Base-by-base conservation (phyloP, 2,113 vertebrate species). In the Petaurus breviceps region DNA sequence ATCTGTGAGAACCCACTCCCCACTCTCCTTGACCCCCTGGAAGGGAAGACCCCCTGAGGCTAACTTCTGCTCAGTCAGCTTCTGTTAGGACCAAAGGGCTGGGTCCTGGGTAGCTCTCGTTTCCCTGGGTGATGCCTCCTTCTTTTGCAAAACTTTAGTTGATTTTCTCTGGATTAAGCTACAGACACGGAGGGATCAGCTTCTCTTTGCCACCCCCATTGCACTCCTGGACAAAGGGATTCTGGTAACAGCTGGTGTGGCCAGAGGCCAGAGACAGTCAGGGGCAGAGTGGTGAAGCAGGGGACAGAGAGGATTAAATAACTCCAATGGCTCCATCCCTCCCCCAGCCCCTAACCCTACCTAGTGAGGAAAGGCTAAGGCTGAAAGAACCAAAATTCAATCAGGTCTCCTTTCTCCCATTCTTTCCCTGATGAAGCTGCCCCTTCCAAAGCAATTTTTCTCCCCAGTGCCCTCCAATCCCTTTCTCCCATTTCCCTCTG, bases 221-320 rank as follows among this genome's bases (percentile, higher is more conserved):
- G 91, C 93, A 98, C 91, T 98, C 43, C 92, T 84, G 97, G 90
- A 98, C 98, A 99, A 98, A 97, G 98, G 37, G 51, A 97, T 84
- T 94, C 0, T 97, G 98, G 98, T 92, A 98, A 99, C 98, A 99
- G 99, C 98, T 98, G 98, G 98, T 51, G 11, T 47, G 68, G 96
- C 95, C 94, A 77, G 92, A 89, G 94, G 31, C 61, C 31, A 10
- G 89, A 95, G 93, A 51, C 51, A 43, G 68, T 77, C 68, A 47
- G 91, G 90, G 51, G 31, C 47, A 11, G 89, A 54, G 31, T 1
- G 0, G 5, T 0, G 3, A 28, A 54, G 94, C 37, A 43, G 52
- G 1, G 1, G 97, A 93, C 96, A 89, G 54, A 57, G 92, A 84
- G 95, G 37, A 94, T 1, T 0, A 97, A 28, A 19, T 91, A 57